Evolutionary conservation across 2,888 invertebrate species (phyloP).

Genomic region (Baronia brevicornis): DNA sequence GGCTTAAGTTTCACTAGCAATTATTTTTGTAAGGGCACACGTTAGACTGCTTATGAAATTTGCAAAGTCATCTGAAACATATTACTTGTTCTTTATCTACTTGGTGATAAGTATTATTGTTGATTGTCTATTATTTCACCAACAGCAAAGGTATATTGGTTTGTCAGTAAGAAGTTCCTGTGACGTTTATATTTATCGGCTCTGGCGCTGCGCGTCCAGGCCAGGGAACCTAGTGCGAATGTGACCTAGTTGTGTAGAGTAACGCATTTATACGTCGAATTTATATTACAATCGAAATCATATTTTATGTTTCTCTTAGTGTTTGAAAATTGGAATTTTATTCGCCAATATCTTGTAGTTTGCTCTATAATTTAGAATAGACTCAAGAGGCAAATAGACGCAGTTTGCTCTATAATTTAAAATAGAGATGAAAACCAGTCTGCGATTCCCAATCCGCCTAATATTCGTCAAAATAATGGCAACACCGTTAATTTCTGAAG

Average conservation of each 20-base stretch:
- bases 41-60: constrained; percentile 1
- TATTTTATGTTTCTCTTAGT: too few relatives aligned
- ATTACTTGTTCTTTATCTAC: not conserved
- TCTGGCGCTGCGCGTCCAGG: constrained; percentile 56
- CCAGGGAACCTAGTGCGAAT: constrained; percentile 59
- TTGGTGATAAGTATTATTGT: constrained; percentile 5
- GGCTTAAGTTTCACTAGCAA: too few relatives aligned
- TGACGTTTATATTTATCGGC: constrained; percentile 64
- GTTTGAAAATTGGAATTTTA: too few relatives aligned
- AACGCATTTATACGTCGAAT: constrained; percentile 19
- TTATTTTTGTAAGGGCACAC: too few relatives aligned
- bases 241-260: constrained; percentile 55
- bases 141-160: constrained; percentile 3
- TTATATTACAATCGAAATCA: not conserved
- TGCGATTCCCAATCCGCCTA: too few relatives aligned
- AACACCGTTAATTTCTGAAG: too few relatives aligned
- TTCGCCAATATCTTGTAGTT: too few relatives aligned
- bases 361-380: too few relatives aligned
- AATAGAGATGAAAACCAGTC: too few relatives aligned
- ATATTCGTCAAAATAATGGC: too few relatives aligned
- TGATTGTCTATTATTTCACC: constrained; percentile 1
- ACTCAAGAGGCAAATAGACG: too few relatives aligned
- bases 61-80: constrained; percentile 6
- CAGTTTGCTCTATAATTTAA: too few relatives aligned
- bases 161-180: constrained; percentile 33